Evolutionary conservation across 2,888 invertebrate species (phyloP), one percentile per base, ranked within the genome.

Genomic region (Galeruca laticollis): DNA sequence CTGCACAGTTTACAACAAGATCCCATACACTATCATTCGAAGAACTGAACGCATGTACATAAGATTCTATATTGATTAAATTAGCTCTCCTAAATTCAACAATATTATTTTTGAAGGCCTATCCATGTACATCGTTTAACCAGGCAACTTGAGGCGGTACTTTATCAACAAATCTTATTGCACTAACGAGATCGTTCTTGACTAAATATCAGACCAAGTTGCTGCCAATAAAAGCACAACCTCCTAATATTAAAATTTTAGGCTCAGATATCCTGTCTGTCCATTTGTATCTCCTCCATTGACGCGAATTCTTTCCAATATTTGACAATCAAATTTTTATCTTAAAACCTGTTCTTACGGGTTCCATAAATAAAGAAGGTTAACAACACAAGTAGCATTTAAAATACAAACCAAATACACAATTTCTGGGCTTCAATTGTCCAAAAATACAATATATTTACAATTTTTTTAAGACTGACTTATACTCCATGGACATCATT

Each of bases 71-170:
- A 87, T 94, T 95, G 73, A 97, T 96, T 73, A 97, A 89, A 87
- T 97, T 97, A 64, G 96, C 94, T 87, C 97, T 97, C 85, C 90
- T 92, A 85, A 96, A 97, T 84, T 95, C 94, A 10, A 97, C 92
- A 82, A 91, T 87, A 86, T 90, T 90, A 69, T 92, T 90, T 33
- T 73, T 70, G 85, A 96, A 96, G 56, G 89, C 87, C 79, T 90
- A 89, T 76, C 89, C 88, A 81, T 96, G 96, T 71, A 86, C 86
- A 1, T 89, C 86, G 85, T 94, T 96, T 40, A 97, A 87, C 93
- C 96, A 97, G 2, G 96, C 97, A 80, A 95, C 92, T 85, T 95
- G 94, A 1, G 97, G 97, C 60, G 96, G 96, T 35, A 96, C 96
- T 87, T 97, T 97, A 87, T 97, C 97, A 69, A 95, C 94, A 59